Percentiles rank a stretch among this genome's conserved stretches.
These are phyloP conservation scores for Plestiodon gilberti DNA, from an alignment of 2,113 vertebrate species.

Conservation along the genomic window DNA sequence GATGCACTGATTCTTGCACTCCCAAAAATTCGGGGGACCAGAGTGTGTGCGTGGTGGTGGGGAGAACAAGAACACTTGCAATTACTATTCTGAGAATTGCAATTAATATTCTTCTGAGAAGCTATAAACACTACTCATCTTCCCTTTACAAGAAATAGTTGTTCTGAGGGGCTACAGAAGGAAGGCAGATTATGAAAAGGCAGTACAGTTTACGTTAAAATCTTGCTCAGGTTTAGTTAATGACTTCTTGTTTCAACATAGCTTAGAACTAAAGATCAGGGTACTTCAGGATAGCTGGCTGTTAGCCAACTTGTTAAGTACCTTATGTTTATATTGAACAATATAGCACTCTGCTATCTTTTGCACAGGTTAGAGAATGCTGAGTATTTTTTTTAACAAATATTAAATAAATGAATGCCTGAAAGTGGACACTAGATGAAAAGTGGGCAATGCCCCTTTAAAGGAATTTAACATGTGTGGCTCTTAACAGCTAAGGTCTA, in stretches of 20 bases:
- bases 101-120: no score
- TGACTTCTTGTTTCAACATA: conserved; percentile 43
- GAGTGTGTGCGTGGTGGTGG: no score
- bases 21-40: not conserved
- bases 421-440: not conserved
- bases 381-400: conserved; percentile 21
- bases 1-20: no score
- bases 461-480: conserved; percentile 20
- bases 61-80: not conserved
- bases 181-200: conserved; percentile 2
- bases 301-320: not conserved
- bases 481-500: conserved; percentile 20
- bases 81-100: not conserved
- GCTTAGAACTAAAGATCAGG: conserved; percentile 26
- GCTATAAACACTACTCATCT: not conserved
- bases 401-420: conserved; percentile 28
- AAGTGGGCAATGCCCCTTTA: conserved; percentile 23
- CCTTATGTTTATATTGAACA: conserved; percentile 29
- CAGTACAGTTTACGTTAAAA: conserved; percentile 25
- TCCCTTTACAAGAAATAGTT: not conserved
- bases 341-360: conserved; percentile 16
- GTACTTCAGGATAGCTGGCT: conserved; percentile 30
- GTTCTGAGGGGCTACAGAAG: not conserved
- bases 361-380: conserved; percentile 22
- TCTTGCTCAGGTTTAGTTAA: conserved; percentile 43